Evolutionary conservation across 2,113 vertebrate species (phyloP).

Genomic region (Psilopsiagon aymara): DNA sequence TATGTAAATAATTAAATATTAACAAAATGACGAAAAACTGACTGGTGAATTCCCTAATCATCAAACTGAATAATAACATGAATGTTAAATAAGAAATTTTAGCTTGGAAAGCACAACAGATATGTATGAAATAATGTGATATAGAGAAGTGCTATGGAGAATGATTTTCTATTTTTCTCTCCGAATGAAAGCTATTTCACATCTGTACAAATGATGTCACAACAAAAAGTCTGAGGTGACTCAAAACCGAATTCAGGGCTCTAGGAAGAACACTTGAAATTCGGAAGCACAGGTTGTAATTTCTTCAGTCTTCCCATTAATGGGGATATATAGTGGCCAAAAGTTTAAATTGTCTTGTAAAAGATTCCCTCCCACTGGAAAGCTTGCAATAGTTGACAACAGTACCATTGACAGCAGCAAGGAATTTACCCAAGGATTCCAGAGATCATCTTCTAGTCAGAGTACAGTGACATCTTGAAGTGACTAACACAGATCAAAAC

Average conservation of each 20-base stretch:
- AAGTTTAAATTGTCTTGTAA: neutral
- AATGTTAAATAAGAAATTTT: neutral
- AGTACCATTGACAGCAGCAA: neutral
- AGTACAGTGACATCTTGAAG: neutral
- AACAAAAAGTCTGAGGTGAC: neutral
- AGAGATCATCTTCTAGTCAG: neutral
- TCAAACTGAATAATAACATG: neutral
- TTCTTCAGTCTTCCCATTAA: neutral
- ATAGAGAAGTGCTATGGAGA: neutral
- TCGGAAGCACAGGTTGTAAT: neutral
- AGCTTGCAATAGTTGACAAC: neutral
- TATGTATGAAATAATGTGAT: neutral
- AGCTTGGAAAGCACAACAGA: neutral
- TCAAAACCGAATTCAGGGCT: neutral
- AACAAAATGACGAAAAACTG: neutral
- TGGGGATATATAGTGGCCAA: neutral
- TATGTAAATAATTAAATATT: neutral
- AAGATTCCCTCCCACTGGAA: neutral
- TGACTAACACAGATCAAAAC: neutral
- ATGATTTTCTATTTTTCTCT: neutral
- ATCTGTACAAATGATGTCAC: neutral
- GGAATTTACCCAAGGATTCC: neutral
- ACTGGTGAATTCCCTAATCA: neutral
- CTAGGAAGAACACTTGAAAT: neutral
- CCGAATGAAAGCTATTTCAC: neutral